Conservation (phyloP, 2,113 vertebrate species). For the Lepisosteus osseus region DNA sequence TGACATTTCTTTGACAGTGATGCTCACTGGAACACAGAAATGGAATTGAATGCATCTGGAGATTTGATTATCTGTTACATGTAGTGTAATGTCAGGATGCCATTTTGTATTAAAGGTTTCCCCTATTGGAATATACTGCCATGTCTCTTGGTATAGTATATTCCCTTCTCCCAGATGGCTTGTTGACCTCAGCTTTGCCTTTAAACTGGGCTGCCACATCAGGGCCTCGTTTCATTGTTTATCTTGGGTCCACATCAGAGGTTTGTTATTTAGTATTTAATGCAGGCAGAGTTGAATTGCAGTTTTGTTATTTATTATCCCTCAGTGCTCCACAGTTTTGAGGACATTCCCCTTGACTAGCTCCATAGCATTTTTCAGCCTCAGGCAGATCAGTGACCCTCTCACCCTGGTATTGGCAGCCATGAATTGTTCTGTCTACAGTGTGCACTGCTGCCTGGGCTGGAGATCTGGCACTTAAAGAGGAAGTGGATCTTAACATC, state of each 20-base stretch:
- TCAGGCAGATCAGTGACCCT: conserved; percentile 8
- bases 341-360: conserved; percentile 19
- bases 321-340: conserved; percentile 10
- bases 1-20: conserved; percentile 5
- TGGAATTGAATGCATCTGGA: conserved; percentile 13
- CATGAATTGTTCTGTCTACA: neutral
- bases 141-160: neutral
- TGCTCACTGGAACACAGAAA: neutral
- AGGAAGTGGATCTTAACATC: neutral
- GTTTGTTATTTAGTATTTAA: conserved; percentile 22
- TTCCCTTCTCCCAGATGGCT: conserved; percentile 12
- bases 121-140: conserved; percentile 1
- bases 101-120: conserved; percentile 10
- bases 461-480: neutral
- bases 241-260: conserved; percentile 23
- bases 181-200: conserved; percentile 11
- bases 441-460: neutral
- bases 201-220: conserved; percentile 13
- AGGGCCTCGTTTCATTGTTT: conserved; percentile 21
- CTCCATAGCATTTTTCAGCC: conserved; percentile 3
- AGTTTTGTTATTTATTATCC: conserved; percentile 28
- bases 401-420: neutral
- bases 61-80: neutral
- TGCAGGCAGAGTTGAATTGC: conserved; percentile 12
- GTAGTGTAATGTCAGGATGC: conserved; percentile 7